These are phyloP conservation scores for Protobothrops flavoviridis DNA, from an alignment of 2,113 vertebrate species.

Conservation along the genomic window DNA sequence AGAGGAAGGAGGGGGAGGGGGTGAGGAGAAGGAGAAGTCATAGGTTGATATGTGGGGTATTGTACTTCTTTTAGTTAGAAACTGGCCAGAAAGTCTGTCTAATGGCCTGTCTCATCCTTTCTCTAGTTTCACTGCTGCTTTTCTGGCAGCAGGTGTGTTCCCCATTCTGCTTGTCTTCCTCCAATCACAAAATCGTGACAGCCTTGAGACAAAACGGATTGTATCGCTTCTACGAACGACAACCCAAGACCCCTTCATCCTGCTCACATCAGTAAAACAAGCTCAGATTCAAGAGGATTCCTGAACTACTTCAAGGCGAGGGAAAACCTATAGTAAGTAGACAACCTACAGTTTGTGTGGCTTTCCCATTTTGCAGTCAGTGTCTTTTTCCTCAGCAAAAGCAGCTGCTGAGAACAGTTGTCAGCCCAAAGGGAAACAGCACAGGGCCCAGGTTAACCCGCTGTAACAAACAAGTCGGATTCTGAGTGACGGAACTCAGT, in stretches of 20 bases:
- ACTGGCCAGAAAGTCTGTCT: not conserved
- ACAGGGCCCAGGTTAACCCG: not conserved
- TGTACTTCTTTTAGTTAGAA: not conserved
- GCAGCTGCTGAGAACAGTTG: not conserved
- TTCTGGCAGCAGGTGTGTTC: not conserved
- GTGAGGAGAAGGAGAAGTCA: not conserved
- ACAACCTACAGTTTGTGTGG: not conserved
- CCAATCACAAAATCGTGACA: not conserved
- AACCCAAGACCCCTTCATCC: not conserved
- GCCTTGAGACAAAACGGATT: not conserved
- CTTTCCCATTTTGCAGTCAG: not conserved
- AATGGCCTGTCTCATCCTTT: not conserved
- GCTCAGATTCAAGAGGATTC: not conserved
- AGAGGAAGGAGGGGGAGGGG: too few species aligned
- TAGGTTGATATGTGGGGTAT: not conserved
- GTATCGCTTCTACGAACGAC: not conserved
- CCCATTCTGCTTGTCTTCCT: not conserved
- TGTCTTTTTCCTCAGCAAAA: not conserved
- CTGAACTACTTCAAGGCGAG: not conserved
- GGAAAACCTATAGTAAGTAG: not conserved
- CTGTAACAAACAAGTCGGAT: not conserved
- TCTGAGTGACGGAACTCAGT: not conserved
- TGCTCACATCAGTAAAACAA: not conserved
- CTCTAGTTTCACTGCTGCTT: not conserved
- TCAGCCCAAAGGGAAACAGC: not conserved